phyloP scores from a whole-genome alignment of 2,888 invertebrate genomes.

The Lithophane ornitopus region DNA sequence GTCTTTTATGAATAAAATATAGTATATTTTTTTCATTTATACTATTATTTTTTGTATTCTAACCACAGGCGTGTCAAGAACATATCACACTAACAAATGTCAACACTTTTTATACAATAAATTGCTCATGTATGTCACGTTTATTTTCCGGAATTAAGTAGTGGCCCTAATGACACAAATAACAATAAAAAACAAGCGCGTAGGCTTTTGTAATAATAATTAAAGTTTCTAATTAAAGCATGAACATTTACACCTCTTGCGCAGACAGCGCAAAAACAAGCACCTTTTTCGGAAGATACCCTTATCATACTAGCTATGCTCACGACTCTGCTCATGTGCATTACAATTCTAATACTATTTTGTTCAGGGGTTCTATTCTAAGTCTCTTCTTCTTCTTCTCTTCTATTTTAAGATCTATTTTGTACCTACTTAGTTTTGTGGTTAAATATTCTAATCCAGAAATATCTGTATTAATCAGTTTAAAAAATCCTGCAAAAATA shows the following conservation, averaged over 20 bases:
- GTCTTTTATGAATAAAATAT: slow-evolving; percentile 7
- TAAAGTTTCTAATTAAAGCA: slow-evolving; percentile 3
- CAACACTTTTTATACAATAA: slow-evolving; percentile 10
- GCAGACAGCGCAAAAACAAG: background rate
- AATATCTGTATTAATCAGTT: background rate
- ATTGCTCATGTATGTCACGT: slow-evolving; percentile 8
- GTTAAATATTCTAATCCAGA: background rate
- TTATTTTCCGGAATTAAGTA: background rate
- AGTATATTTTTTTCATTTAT: background rate
- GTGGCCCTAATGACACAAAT: slow-evolving; percentile 1
- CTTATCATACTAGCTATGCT: background rate
- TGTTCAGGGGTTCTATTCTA: too few species aligned
- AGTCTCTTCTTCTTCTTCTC: too few species aligned
- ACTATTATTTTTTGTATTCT: slow-evolving; percentile 7
- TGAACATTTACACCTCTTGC: slow-evolving; percentile 24
- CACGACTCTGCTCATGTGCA: background rate
- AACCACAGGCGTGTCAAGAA: background rate
- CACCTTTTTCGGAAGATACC: background rate
- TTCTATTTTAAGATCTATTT: too few species aligned
- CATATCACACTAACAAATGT: slow-evolving; percentile 29
- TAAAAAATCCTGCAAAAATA: background rate
- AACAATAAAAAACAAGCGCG: background rate
- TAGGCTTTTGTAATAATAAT: background rate
- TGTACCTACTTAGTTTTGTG: background rate
- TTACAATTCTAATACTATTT: background rate